Conservation (phyloP, 1,140 invertebrate species). For the Catajapyx aquilonaris region DNA sequence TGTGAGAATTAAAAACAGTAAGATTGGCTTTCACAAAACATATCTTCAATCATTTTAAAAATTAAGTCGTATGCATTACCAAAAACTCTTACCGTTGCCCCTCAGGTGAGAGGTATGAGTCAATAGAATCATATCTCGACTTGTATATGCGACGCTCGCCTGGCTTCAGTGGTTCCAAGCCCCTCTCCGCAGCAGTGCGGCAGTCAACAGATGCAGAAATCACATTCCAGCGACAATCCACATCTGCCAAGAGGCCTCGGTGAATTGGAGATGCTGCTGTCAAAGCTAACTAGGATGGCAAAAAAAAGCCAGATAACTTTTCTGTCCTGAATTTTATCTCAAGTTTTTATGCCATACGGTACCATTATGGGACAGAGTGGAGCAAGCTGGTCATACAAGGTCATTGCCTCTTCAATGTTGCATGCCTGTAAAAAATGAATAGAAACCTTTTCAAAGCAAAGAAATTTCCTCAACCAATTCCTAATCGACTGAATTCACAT, state of each 20-base stretch:
- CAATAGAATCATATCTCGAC: conserved; percentile 93
- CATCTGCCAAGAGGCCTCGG: conserved; percentile 79
- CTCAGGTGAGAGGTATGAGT: conserved; percentile 80
- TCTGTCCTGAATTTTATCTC: not conserved
- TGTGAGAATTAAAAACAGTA: too few species aligned
- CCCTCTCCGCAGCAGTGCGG: conserved; percentile 81
- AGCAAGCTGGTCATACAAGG: conserved; percentile 91
- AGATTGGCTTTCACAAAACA: too few species aligned
- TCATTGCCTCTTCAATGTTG: conserved; percentile 86
- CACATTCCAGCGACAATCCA: conserved; percentile 92
- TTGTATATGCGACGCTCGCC: conserved; percentile 78
- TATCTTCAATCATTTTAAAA: too few species aligned
- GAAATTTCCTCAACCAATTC: too few species aligned
- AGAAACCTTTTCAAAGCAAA: too few species aligned
- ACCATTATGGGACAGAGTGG: conserved; percentile 92
- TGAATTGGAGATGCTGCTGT: conserved; percentile 91
- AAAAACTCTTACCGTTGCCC: conserved; percentile 47
- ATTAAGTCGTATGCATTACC: too few species aligned
- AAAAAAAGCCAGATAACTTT: conserved; percentile 7
- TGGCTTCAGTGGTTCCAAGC: conserved; percentile 45
- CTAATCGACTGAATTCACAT: too few species aligned
- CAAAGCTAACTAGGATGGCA: conserved; percentile 52
- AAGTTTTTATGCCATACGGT: not conserved
- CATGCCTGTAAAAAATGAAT: conserved; percentile 49
- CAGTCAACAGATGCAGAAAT: conserved; percentile 91